Percentiles rank a stretch among this genome's conserved stretches.
Evolutionary conservation across 2,113 vertebrate genomes (phyloP).

Genomic region (Kryptolebias marmoratus): DNA sequence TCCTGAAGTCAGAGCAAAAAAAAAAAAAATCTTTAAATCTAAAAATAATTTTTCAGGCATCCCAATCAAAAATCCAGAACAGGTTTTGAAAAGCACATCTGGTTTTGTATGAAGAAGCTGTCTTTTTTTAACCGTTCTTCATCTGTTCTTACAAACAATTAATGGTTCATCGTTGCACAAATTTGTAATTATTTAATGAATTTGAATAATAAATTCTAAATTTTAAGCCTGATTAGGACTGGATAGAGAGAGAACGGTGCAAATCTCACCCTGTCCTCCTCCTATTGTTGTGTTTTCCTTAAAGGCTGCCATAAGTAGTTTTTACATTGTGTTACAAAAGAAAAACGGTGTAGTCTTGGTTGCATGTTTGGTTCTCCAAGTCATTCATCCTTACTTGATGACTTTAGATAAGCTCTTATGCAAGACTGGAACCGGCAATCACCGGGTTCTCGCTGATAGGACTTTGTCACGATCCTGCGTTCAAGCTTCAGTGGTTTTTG

Average conservation of each 20-base stretch:
- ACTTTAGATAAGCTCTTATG: slow-evolving; percentile 7
- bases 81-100: slow-evolving; percentile 76
- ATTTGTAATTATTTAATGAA: slow-evolving; percentile 13
- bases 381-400: slow-evolving; percentile 16
- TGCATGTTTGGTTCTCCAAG: slow-evolving; percentile 42
- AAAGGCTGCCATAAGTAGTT: slow-evolving; percentile 17
- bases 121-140: slow-evolving; percentile 18
- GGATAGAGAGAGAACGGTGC: slow-evolving; percentile 21
- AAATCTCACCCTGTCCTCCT: background rate
- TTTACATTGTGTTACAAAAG: slow-evolving; percentile 5
- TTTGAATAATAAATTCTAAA: slow-evolving; percentile 8
- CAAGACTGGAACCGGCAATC: slow-evolving; percentile 23
- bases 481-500: background rate
- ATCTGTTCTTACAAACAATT: background rate
- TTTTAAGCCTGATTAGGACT: slow-evolving; percentile 9
- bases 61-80: slow-evolving; percentile 46
- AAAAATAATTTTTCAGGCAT: slow-evolving; percentile 13
- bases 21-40: slow-evolving; percentile 1
- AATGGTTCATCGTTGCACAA: slow-evolving; percentile 24
- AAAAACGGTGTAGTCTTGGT: slow-evolving; percentile 23
- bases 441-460: background rate
- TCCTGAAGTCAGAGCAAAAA: slow-evolving; percentile 24
- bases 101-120: slow-evolving; percentile 49
- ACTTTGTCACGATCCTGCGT: background rate
- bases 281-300: slow-evolving; percentile 23